Evolutionary conservation across 2,797 vertebrate species (phyloP).

Genomic region (Emydoidea blandingii): DNA sequence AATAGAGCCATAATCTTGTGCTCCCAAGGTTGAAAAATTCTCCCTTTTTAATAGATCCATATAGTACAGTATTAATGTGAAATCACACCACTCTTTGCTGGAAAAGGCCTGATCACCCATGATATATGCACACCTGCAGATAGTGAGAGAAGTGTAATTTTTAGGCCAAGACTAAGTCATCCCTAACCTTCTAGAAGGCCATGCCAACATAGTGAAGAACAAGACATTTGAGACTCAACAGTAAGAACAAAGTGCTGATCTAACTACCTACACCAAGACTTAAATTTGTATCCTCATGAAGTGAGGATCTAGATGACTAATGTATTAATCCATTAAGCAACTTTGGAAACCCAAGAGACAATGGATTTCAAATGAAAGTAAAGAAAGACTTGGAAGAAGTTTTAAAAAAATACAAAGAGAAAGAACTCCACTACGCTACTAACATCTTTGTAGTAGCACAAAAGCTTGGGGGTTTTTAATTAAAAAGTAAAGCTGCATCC

Average conservation of each 20-base stretch:
- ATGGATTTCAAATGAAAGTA: neutral
- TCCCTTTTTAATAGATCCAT: neutral
- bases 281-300: neutral
- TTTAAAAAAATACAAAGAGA: neutral
- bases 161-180: neutral
- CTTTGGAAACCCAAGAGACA: neutral
- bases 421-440: neutral
- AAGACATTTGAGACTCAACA: slow-evolving; percentile 27
- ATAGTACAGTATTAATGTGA: neutral
- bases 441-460: neutral
- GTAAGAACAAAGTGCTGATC: slow-evolving; percentile 46
- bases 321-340: neutral
- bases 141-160: neutral
- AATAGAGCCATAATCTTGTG: neutral
- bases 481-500: neutral
- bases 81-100: neutral
- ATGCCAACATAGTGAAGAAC: neutral
- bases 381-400: neutral
- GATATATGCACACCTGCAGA: neutral
- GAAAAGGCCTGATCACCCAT: neutral
- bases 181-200: neutral
- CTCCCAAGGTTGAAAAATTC: neutral
- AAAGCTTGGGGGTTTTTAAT: neutral
- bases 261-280: neutral
- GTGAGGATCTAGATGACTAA: neutral